These are phyloP conservation scores for Mobula birostris DNA, from an alignment of 2,113 vertebrate genomes.

Conservation along the genomic window DNA sequence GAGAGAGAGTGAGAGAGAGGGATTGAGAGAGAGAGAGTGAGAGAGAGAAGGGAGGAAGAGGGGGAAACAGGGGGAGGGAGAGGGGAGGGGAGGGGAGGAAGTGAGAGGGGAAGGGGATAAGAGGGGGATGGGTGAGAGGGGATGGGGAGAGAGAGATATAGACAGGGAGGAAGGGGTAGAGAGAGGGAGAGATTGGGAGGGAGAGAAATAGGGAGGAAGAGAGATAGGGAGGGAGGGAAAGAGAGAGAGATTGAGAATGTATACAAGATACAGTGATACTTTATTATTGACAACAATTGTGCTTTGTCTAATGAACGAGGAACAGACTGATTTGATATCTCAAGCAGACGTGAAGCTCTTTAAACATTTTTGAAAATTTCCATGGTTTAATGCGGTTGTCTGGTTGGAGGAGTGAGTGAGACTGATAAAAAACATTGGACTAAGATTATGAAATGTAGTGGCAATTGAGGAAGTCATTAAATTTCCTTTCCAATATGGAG, in stretches of 20 bases:
- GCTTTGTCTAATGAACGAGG: not conserved
- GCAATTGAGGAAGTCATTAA: constrained; percentile 1
- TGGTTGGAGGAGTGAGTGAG: not conserved
- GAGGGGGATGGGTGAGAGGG: not conserved
- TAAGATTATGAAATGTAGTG: not conserved
- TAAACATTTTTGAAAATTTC: not conserved
- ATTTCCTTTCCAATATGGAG: not conserved
- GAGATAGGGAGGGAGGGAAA: not conserved
- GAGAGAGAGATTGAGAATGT: not conserved
- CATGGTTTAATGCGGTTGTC: not conserved
- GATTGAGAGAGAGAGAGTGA: not conserved
- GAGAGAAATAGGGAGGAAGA: not conserved
- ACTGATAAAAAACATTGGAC: not conserved
- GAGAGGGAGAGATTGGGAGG: not conserved
- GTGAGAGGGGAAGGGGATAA: not conserved
- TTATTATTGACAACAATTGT: too few relatives aligned
- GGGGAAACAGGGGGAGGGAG: not conserved
- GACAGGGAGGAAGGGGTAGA: not conserved
- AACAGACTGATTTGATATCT: not conserved
- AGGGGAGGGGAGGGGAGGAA: too few relatives aligned
- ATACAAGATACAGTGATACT: not conserved
- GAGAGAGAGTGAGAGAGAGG: not conserved
- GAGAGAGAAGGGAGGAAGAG: not conserved
- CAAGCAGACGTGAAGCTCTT: not conserved
- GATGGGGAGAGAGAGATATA: not conserved